Evolutionary conservation across 30 jellyfish, hydroid and myxozoan genomes (phyloP).

Genomic region (Cassiopea xamachana): DNA sequence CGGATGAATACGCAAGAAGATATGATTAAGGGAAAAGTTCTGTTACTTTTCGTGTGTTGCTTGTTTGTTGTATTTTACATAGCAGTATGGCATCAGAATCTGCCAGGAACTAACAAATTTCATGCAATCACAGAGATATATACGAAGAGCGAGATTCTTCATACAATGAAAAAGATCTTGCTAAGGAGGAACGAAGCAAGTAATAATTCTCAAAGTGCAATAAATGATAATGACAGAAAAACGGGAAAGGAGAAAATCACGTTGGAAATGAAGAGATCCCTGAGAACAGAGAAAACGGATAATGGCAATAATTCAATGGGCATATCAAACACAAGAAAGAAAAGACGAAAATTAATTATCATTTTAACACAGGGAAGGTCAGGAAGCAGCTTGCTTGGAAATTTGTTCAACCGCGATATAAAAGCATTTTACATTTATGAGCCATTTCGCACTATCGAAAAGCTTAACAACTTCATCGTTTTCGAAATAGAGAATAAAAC

Average conservation of each 20-base stretch:
- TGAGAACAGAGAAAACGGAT: neutral
- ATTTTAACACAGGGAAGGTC: constrained; percentile 77
- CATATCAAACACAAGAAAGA: neutral
- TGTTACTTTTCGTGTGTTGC: too few species aligned
- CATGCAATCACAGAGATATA: too few species aligned
- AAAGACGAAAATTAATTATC: constrained; percentile 27
- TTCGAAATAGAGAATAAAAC: constrained; percentile 7
- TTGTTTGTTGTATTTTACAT: too few species aligned
- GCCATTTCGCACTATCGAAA: constrained; percentile 53
- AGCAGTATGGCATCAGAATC: too few species aligned
- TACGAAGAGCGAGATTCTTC: too few species aligned
- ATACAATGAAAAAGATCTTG: neutral
- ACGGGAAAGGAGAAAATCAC: neutral
- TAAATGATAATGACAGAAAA: neutral
- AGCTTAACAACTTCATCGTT: constrained; percentile 12
- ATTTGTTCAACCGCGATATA: constrained; percentile 48
- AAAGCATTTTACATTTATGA: constrained; percentile 66
- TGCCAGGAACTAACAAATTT: too few species aligned
- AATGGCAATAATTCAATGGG: too few species aligned
- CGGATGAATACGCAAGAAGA: too few species aligned
- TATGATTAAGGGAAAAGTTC: too few species aligned
- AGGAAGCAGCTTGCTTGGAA: constrained; percentile 68
- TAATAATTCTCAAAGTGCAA: neutral
- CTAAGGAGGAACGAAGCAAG: neutral
- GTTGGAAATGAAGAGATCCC: neutral